These are phyloP conservation scores for Romanogobio albipinnatus DNA, from an alignment of 2,113 vertebrate genomes.

Conservation along the genomic window DNA sequence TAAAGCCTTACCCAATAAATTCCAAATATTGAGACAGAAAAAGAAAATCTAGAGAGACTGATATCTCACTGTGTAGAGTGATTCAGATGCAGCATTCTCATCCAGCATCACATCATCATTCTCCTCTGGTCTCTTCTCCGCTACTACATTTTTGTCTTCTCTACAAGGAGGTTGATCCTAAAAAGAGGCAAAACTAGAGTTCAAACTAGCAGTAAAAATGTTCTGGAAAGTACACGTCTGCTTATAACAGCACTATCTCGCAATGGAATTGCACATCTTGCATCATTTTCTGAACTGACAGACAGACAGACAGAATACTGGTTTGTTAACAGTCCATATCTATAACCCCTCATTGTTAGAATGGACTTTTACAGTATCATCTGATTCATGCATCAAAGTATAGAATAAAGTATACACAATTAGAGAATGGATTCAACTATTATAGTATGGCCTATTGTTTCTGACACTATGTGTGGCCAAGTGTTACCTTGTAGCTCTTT, in stretches of 20 bases:
- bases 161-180: constrained; percentile 24
- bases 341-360: not conserved
- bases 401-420: not conserved
- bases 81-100: constrained; percentile 26
- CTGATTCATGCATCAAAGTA: not conserved
- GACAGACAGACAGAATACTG: too few species aligned
- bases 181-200: not conserved
- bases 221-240: not conserved
- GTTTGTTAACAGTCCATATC: not conserved
- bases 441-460: not conserved
- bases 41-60: not conserved
- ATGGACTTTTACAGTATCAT: not conserved
- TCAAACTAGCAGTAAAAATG: not conserved
- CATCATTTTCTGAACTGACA: not conserved
- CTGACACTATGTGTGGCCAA: not conserved
- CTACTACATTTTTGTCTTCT: not conserved
- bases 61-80: constrained; percentile 55
- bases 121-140: not conserved
- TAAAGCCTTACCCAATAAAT: not conserved
- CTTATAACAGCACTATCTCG: not conserved
- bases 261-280: not conserved
- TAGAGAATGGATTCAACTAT: not conserved
- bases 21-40: not conserved
- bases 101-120: not conserved
- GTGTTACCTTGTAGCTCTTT: constrained; percentile 68